Conservation (phyloP, 2,113 vertebrate genomes). For the Neoarius graeffei region DNA sequence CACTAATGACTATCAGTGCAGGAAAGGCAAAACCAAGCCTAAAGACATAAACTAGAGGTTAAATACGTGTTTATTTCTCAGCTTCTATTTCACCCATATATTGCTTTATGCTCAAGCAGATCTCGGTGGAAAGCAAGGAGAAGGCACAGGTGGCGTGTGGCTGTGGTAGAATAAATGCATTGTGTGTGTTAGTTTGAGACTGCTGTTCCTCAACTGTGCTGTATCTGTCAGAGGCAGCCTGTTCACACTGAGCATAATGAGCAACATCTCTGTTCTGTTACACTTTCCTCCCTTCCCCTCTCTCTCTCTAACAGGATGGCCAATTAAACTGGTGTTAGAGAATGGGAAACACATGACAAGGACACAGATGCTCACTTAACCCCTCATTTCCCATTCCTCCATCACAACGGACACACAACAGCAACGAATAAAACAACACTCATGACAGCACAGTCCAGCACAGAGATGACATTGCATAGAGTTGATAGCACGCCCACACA, state of each 20-base stretch:
- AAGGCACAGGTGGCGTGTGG: constrained; percentile 8
- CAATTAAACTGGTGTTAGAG: constrained; percentile 55
- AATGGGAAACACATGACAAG: constrained; percentile 47
- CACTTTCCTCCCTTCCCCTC: constrained; percentile 1
- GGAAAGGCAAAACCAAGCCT: not conserved
- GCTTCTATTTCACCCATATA: not conserved
- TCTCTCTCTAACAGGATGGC: constrained; percentile 38
- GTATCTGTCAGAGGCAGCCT: constrained; percentile 50
- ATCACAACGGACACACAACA: constrained; percentile 16
- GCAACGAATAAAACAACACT: not conserved
- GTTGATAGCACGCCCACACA: not conserved
- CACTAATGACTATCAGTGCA: not conserved
- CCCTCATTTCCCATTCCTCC: constrained; percentile 46
- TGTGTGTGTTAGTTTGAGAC: constrained; percentile 43
- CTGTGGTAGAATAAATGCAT: constrained; percentile 20
- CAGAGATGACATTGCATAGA: not conserved
- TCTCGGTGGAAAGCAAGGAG: not conserved
- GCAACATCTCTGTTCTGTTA: constrained; percentile 50
- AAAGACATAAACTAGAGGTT: not conserved
- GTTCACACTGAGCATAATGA: constrained; percentile 55
- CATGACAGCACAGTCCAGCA: not conserved
- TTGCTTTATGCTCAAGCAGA: not conserved
- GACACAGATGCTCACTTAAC: constrained; percentile 49
- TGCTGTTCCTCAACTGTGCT: constrained; percentile 69
- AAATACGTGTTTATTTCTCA: not conserved